These are phyloP conservation scores for Cecidostiba fungosa DNA, from an alignment of 2,888 invertebrate species.

Conservation along the genomic window DNA sequence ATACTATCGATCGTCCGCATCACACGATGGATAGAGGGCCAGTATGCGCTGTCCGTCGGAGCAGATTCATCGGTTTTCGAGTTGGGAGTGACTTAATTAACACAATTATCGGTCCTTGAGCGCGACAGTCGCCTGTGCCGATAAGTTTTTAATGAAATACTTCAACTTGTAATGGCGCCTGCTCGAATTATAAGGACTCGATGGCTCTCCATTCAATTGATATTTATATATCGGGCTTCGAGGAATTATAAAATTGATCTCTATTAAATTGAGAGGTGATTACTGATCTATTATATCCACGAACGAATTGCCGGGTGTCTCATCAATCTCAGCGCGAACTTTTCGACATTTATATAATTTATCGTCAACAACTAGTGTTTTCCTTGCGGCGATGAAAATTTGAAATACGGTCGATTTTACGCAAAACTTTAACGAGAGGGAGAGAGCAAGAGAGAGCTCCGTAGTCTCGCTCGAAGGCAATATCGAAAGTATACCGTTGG, in stretches of 20 bases:
- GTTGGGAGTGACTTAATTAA: neutral
- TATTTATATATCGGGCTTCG: neutral
- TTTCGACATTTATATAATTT: too few species aligned
- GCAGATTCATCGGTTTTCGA: constrained; percentile 11
- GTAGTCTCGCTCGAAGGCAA: neutral
- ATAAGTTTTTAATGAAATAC: constrained; percentile 19
- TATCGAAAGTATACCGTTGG: neutral
- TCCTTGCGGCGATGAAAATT: neutral
- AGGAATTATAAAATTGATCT: neutral
- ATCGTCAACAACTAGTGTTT: neutral
- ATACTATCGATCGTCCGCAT: neutral
- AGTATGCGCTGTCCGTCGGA: neutral
- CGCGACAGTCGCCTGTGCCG: neutral
- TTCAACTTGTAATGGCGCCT: neutral
- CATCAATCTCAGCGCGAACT: too few species aligned
- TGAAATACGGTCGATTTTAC: neutral
- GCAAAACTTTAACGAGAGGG: neutral
- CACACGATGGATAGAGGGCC: neutral
- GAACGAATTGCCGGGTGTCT: too few species aligned
- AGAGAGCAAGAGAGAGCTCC: neutral
- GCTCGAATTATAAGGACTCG: neutral
- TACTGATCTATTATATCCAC: too few species aligned
- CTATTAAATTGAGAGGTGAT: too few species aligned
- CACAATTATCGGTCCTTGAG: neutral
- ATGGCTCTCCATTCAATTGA: neutral